These are phyloP conservation scores for Ariolimax columbianus DNA, from an alignment of 2,888 invertebrate species.

Conservation along the genomic window DNA sequence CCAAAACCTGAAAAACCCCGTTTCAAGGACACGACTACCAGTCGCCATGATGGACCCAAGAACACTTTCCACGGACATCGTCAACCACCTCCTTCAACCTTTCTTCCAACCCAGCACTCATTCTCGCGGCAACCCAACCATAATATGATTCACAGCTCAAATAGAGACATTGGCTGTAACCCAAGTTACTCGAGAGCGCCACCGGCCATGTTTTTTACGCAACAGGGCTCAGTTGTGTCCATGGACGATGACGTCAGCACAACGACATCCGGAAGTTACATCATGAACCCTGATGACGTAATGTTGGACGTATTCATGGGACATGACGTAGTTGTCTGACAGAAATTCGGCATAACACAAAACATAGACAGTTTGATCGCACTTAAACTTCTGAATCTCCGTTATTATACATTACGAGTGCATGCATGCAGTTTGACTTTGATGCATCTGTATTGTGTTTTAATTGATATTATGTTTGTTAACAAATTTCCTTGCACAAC, in stretches of 20 bases:
- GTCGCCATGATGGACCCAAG: not conserved
- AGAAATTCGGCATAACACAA: not conserved
- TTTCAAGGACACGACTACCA: not conserved
- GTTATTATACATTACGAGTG: too few species aligned
- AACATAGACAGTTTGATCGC: not conserved
- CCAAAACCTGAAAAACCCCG: slow-evolving; percentile 25
- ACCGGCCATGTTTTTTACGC: not conserved
- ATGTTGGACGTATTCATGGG: slow-evolving; percentile 48
- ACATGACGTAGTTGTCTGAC: slow-evolving; percentile 51
- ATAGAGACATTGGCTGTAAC: not conserved
- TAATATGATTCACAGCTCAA: slow-evolving; percentile 26
- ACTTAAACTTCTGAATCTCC: not conserved
- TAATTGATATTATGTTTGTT: too few species aligned
- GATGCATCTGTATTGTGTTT: not conserved
- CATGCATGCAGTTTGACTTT: not conserved
- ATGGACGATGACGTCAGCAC: slow-evolving; percentile 53
- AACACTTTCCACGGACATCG: not conserved
- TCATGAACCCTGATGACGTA: slow-evolving; percentile 52
- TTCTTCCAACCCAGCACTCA: slow-evolving; percentile 23
- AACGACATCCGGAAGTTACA: slow-evolving; percentile 54
- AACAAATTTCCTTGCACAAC: too few species aligned
- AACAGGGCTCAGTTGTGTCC: slow-evolving; percentile 42
- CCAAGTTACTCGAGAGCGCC: not conserved
- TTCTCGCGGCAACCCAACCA: not conserved
- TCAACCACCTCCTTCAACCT: slow-evolving; percentile 5